These are phyloP conservation scores for Platycheirus rosarum DNA, from an alignment of 2,888 invertebrate genomes.

Conservation along the genomic window DNA sequence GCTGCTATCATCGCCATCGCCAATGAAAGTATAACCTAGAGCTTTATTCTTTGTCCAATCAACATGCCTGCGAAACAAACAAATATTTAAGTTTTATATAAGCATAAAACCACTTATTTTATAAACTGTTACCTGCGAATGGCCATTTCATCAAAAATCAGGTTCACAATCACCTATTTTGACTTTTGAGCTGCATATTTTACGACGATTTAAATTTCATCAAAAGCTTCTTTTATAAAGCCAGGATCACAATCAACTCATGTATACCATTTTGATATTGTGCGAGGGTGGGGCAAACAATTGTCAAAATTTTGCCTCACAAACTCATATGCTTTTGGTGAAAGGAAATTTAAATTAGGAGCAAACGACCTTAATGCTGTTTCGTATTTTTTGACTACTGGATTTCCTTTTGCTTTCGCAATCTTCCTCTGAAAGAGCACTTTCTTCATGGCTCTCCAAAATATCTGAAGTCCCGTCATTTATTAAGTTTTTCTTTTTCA, in stretches of 20 bases:
- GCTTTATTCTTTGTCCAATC: not conserved
- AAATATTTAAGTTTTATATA: no score
- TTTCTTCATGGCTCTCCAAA: not conserved
- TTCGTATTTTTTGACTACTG: not conserved
- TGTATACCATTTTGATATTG: conserved; percentile 14
- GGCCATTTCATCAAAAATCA: conserved; percentile 9
- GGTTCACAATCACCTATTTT: conserved; percentile 1
- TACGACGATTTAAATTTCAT: not conserved
- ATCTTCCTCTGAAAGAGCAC: not conserved
- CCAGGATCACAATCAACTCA: conserved; percentile 6
- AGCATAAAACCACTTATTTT: no score
- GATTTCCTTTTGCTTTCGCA: not conserved
- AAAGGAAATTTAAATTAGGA: no score
- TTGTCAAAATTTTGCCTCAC: conserved; percentile 2
- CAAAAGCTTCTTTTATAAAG: conserved; percentile 11
- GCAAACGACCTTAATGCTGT: no score
- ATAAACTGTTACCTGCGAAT: conserved; percentile 6
- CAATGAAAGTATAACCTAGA: conserved; percentile 14
- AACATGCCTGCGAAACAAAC: no score
- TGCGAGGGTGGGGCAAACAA: conserved; percentile 6
- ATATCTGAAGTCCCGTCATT: not conserved
- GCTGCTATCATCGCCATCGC: conserved; percentile 13
- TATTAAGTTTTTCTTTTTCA: not conserved
- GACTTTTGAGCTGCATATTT: not conserved
- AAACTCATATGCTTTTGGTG: not conserved